A percentile compares a stretch with the other conserved stretches of the same genome.
These are phyloP conservation scores for Schlechtendalia chinensis DNA, from an alignment of 1,140 invertebrate species.

Conservation along the genomic window DNA sequence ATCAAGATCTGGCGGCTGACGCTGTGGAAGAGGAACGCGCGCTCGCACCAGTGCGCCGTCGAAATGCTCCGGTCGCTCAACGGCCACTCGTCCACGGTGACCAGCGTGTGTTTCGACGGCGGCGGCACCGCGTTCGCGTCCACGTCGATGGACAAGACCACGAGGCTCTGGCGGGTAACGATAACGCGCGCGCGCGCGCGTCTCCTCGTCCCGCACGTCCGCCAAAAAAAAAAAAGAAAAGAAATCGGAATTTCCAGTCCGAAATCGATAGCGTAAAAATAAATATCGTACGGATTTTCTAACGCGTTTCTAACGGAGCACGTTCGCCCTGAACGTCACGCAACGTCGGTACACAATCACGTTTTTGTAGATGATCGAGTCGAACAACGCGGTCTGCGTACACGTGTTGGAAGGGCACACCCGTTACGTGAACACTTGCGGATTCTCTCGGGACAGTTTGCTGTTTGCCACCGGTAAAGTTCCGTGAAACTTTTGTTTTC, in stretches of 20 bases:
- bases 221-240: too few relatives aligned
- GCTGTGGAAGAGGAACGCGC: conserved; percentile 10
- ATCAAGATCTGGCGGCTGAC: conserved; percentile 71
- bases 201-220: too few relatives aligned
- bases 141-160: conserved; percentile 68
- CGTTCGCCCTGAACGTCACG: too few relatives aligned
- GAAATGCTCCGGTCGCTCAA: conserved; percentile 51
- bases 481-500: too few relatives aligned
- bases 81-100: conserved; percentile 61
- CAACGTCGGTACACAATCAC: too few relatives aligned
- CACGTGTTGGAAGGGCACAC: conserved; percentile 64
- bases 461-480: conserved; percentile 65
- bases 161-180: conserved; percentile 67
- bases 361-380: conserved; percentile 48
- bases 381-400: conserved; percentile 55
- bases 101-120: conserved; percentile 64
- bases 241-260: too few relatives aligned
- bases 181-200: too few relatives aligned
- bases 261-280: too few relatives aligned
- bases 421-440: conserved; percentile 71
- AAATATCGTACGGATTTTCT: too few relatives aligned
- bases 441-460: conserved; percentile 66
- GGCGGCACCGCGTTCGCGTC: conserved; percentile 66
- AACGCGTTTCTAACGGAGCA: too few relatives aligned
- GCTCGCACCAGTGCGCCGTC: conserved; percentile 4